These are phyloP conservation scores for Sinohyriopsis cumingii DNA, from an alignment of 2,888 invertebrate genomes.

Conservation along the genomic window DNA sequence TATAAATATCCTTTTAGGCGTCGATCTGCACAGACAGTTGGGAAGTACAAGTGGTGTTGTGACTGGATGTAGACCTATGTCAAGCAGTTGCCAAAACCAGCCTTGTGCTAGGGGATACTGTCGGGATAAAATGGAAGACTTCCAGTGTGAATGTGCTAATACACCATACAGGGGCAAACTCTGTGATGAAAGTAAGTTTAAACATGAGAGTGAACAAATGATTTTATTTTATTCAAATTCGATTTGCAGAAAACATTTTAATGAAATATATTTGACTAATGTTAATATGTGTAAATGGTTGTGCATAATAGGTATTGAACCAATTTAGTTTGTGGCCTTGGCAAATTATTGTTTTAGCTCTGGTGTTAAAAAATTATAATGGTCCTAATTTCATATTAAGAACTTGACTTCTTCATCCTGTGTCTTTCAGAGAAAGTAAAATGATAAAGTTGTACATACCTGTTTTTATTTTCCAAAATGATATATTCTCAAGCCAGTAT, in stretches of 20 bases:
- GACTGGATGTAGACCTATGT: constrained; percentile 39
- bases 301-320: neutral
- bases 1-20: constrained; percentile 10
- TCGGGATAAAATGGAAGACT: constrained; percentile 51
- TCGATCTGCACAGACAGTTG: constrained; percentile 22
- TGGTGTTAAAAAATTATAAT: too few relatives aligned
- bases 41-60: constrained; percentile 13
- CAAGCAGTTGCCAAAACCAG: constrained; percentile 30
- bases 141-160: constrained; percentile 65
- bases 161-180: constrained; percentile 58
- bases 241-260: neutral
- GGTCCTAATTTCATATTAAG: too few relatives aligned
- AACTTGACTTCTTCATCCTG: too few relatives aligned
- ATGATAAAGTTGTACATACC: too few relatives aligned
- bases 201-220: neutral
- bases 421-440: too few relatives aligned
- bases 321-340: neutral
- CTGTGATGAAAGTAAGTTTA: constrained; percentile 54
- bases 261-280: neutral
- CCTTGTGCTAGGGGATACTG: constrained; percentile 63
- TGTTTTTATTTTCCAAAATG: too few relatives aligned
- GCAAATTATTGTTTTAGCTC: too few relatives aligned
- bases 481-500: too few relatives aligned
- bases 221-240: neutral
- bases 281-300: neutral